Conservation (phyloP, 2,113 vertebrate species). For the Bubo bubo region DNA sequence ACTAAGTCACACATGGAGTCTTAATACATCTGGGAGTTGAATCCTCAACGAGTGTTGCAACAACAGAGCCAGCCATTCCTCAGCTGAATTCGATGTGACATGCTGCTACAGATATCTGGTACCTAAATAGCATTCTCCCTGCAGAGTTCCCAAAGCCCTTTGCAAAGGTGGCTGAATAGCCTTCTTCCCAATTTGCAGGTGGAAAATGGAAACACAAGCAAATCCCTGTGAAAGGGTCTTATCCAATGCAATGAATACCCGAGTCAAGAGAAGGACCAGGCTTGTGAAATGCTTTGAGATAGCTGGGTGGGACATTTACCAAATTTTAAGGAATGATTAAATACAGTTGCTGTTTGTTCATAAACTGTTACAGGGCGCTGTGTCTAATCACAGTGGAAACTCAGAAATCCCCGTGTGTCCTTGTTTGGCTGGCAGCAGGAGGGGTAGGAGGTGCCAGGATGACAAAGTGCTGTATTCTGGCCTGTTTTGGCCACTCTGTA, state of each 20-base stretch:
- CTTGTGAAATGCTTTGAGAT: neutral
- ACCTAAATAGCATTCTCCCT: neutral
- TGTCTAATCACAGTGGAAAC: neutral
- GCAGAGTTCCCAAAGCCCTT: neutral
- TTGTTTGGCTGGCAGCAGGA: neutral
- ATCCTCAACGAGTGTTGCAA: neutral
- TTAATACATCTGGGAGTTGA: neutral
- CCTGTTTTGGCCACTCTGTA: neutral
- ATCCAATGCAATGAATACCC: neutral
- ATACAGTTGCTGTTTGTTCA: neutral
- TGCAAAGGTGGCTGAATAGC: neutral
- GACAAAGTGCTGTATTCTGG: neutral
- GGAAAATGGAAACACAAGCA: neutral
- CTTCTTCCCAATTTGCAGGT: neutral
- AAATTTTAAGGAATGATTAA: neutral
- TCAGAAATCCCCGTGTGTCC: neutral
- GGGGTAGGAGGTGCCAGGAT: neutral
- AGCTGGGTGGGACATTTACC: neutral
- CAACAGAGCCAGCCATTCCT: neutral
- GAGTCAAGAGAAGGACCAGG: neutral
- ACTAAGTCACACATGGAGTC: neutral
- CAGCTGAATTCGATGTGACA: neutral
- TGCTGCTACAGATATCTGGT: neutral
- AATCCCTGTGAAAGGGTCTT: neutral
- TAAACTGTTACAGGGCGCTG: neutral